Evolutionary conservation across 2,888 invertebrate species (phyloP).

Genomic region (Acanthacorydalis orientalis): DNA sequence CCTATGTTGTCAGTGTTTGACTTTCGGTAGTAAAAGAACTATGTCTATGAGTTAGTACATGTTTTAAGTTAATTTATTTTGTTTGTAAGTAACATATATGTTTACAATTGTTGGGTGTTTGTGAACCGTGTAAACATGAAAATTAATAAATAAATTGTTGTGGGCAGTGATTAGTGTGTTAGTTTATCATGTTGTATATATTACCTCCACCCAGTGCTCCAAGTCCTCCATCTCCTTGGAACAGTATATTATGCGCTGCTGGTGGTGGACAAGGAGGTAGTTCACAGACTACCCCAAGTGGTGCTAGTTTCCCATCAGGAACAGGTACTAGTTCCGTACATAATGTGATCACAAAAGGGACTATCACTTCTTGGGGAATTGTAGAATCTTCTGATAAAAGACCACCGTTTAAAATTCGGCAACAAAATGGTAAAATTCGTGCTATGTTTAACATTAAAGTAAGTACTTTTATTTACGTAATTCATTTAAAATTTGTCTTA

Average conservation of each 20-base stretch:
- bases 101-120: neutral
- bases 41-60: neutral
- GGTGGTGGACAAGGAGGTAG: constrained; percentile 12
- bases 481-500: no score
- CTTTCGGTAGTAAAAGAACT: neutral
- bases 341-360: neutral
- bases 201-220: constrained; percentile 31
- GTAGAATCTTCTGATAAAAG: constrained; percentile 6
- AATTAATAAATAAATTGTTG: neutral
- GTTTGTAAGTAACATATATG: neutral
- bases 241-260: constrained; percentile 25
- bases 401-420: constrained; percentile 2
- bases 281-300: constrained; percentile 10
- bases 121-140: neutral
- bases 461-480: neutral
- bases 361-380: neutral
- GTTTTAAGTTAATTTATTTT: constrained; percentile 1
- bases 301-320: constrained; percentile 1
- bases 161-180: neutral
- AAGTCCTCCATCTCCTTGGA: constrained; percentile 31
- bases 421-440: neutral
- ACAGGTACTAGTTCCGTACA: constrained; percentile 1
- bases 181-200: constrained; percentile 27
- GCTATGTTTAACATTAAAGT: neutral
- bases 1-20: neutral